phyloP scores from a whole-genome alignment of 2,113 vertebrate species.

The Marmota monax region DNA sequence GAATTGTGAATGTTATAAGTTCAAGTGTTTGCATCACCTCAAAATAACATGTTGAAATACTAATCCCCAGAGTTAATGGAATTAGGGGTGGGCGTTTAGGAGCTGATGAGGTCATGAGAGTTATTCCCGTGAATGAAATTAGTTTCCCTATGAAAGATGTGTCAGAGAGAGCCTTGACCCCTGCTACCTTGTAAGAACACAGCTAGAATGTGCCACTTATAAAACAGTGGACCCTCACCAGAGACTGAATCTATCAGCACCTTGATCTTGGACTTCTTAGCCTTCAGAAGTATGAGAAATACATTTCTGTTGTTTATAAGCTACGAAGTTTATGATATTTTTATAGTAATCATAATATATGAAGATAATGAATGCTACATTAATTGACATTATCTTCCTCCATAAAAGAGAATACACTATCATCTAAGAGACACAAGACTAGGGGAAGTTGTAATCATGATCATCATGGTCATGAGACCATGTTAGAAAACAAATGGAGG shows the following conservation, averaged over 20 bases:
- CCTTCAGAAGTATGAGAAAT: neutral
- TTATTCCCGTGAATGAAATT: neutral
- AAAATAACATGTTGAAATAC: neutral
- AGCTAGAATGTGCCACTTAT: neutral
- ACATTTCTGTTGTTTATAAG: neutral
- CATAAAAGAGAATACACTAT: neutral
- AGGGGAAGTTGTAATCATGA: neutral
- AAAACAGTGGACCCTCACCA: neutral
- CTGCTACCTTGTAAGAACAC: neutral
- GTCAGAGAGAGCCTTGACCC: no score
- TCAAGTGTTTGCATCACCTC: neutral
- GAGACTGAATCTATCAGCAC: neutral
- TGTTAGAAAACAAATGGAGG: neutral
- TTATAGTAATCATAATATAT: neutral
- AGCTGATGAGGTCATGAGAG: neutral
- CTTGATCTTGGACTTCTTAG: neutral
- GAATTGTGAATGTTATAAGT: neutral
- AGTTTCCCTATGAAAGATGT: neutral
- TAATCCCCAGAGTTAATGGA: neutral
- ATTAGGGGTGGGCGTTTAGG: neutral
- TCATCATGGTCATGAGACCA: fast-evolving
- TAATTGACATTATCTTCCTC: neutral
- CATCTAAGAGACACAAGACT: neutral
- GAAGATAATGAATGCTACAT: neutral
- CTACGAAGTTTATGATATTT: neutral